A percentile compares a stretch with the other conserved stretches of the same genome.
Evolutionary conservation across 2,888 invertebrate genomes (phyloP).

Genomic region (Rotaria macrura): DNA sequence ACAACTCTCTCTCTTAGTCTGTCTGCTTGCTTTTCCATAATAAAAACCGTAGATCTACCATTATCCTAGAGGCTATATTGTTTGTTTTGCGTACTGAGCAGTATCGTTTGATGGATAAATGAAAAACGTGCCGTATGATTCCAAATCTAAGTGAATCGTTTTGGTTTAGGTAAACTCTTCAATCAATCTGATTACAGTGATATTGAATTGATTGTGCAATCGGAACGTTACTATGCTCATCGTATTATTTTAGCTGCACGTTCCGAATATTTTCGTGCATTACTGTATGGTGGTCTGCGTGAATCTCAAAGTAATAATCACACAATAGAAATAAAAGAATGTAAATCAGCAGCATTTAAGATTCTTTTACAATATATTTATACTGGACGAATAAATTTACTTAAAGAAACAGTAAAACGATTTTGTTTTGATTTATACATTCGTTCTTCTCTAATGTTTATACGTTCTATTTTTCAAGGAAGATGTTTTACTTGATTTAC

Average conservation of each 20-base stretch:
- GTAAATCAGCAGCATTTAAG: conserved; percentile 51
- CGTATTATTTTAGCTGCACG: conserved; percentile 81
- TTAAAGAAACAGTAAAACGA: conserved; percentile 55
- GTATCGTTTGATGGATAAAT: no score
- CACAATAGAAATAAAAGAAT: conserved; percentile 73
- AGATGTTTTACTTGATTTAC: conserved; percentile 55
- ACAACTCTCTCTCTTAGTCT: no score
- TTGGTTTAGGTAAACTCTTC: conserved; percentile 21
- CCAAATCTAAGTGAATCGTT: no score
- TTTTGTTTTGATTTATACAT: no score
- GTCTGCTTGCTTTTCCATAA: no score
- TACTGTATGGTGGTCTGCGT: conserved; percentile 58
- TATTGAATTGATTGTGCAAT: conserved; percentile 73
- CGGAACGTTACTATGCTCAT: conserved; percentile 60
- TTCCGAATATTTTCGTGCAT: conserved; percentile 76
- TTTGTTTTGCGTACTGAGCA: no score
- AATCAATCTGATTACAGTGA: conserved; percentile 67
- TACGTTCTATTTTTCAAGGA: conserved; percentile 39
- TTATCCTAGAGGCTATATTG: no score
- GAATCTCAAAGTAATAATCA: conserved; percentile 55
- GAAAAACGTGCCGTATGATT: no score
- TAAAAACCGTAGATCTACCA: no score
- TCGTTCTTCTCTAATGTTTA: not conserved
- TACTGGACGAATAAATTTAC: conserved; percentile 63
- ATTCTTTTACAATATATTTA: conserved; percentile 84